Evolutionary conservation across 1,140 invertebrate species (phyloP), one percentile per base, ranked within the genome.

Genomic region (Drosophila equinoxialis): DNA sequence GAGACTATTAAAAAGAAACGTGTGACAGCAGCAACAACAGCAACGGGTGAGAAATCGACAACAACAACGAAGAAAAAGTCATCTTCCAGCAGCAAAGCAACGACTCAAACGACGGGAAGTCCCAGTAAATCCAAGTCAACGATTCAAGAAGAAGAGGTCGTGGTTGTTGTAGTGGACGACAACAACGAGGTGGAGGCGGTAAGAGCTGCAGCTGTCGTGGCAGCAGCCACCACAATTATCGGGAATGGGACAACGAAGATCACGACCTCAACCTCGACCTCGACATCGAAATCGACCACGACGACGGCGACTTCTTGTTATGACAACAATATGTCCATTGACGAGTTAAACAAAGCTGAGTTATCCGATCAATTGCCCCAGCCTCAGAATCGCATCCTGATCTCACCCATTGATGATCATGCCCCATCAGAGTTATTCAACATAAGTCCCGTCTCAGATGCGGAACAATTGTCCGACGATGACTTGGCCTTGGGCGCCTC

Each of bases 401-500:
- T 79, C 14, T 86, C 83, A 6, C 80, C 73, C 0, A 63, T 77
- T 7, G 70, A 82, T 33, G 72, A 39, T 13, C 37, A 78, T 68
- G 65, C 66, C 0, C 65, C 67, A 3, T 70, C 82, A 0, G 90
- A 90, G 51, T 67, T 90, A 1, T 90, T 85, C 23, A 91, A 87
- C 63, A 67, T 87, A n/a, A 90, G 86, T 55, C 83, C 86, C 30
- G 77, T 90, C 11, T 90, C 87, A 1, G 89, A 91, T 68, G 73
- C 74, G 3, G 91, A 92, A 37, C 79, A 60, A 10, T 45, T 92
- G 11, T 79, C 83, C 1, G 94, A 94, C 58, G 93, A 94, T 75
- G 94, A 94, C 66, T 79, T 94, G 58, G 80, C 92, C 2, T 72
- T 94, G 14, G 94, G 94, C 7, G 93, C 94, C 5, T 94, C 94